Conservation (phyloP, 2,797 vertebrate species). For the Odontamblyopus rebecca region DNA sequence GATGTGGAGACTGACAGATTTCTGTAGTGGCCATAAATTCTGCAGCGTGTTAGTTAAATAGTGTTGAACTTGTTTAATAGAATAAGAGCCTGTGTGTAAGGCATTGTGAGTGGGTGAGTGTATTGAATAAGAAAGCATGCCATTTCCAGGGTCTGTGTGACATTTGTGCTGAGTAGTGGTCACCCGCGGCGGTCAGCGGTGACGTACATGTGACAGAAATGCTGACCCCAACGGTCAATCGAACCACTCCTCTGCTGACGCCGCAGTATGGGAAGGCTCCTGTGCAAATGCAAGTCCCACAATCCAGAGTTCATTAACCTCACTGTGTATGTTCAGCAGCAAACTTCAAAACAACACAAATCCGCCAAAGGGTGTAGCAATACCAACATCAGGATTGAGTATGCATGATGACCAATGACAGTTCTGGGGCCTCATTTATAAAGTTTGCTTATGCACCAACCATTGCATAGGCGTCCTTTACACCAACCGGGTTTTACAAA, state of each 20-base stretch:
- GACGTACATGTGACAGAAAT: slow-evolving; percentile 67
- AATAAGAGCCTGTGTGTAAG: slow-evolving; percentile 1
- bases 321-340: slow-evolving; percentile 36
- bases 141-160: slow-evolving; percentile 55
- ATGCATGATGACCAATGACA: background rate
- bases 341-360: slow-evolving; percentile 17
- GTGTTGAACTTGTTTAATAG: slow-evolving; percentile 6
- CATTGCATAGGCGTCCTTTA: too few relatives aligned
- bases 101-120: slow-evolving; percentile 5
- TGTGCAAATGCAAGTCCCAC: slow-evolving; percentile 29
- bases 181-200: slow-evolving; percentile 50
- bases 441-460: too few relatives aligned
- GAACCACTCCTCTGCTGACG: slow-evolving; percentile 58
- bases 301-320: slow-evolving; percentile 46
- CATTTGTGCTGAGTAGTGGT: slow-evolving; percentile 73
- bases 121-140: slow-evolving; percentile 14
- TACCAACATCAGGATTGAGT: background rate
- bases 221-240: slow-evolving; percentile 65
- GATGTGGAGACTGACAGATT: background rate
- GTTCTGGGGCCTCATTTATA: too few relatives aligned
- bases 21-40: background rate
- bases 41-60: background rate
- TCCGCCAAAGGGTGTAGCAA: background rate
- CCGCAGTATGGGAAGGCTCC: slow-evolving; percentile 47
- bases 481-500: too few relatives aligned